Conservation (phyloP, 2,888 invertebrate genomes). For the Urechis unicinctus region DNA sequence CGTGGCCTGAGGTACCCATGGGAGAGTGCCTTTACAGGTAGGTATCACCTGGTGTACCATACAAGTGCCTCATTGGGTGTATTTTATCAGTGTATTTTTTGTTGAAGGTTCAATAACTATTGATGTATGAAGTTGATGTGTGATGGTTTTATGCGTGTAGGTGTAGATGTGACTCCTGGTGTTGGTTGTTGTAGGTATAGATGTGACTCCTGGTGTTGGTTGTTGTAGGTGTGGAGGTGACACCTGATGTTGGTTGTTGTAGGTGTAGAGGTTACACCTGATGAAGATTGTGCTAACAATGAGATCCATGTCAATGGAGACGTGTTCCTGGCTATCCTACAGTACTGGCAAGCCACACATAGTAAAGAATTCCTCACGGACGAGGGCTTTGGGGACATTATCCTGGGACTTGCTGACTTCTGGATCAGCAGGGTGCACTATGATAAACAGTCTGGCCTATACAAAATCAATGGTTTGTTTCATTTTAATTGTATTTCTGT, state of each 20-base stretch:
- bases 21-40: constrained; percentile 48
- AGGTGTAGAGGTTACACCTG: constrained; percentile 19
- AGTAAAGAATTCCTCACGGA: constrained; percentile 12
- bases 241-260: constrained; percentile 11
- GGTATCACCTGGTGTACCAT: neutral
- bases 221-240: constrained; percentile 18
- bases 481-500: no score
- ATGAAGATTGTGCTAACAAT: constrained; percentile 11
- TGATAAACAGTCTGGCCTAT: no score
- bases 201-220: neutral
- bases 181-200: neutral
- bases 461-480: no score
- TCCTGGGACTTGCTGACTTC: constrained; percentile 25
- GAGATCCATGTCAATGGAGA: constrained; percentile 28
- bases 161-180: neutral
- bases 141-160: no score
- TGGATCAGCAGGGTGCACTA: constrained; percentile 17
- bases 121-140: no score
- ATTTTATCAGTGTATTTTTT: no score
- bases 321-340: constrained; percentile 25
- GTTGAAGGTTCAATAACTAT: no score
- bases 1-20: constrained; percentile 46
- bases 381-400: constrained; percentile 3
- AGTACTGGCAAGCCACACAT: constrained; percentile 22
- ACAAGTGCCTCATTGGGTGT: neutral